Base-by-base conservation (phyloP, 2,888 invertebrate genomes). In the Phaonia tiefii region DNA sequence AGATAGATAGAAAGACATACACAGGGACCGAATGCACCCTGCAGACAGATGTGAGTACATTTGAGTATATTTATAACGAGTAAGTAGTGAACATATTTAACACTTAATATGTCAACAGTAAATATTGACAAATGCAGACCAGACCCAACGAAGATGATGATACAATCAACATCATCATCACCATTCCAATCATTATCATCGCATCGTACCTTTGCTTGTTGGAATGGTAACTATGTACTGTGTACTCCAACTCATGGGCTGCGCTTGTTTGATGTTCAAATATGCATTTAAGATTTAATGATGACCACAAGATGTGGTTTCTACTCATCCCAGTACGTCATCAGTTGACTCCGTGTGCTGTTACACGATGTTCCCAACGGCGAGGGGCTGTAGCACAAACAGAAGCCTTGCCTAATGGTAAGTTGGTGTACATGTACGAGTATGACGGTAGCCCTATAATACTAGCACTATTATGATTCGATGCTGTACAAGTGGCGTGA, bases 101-200 rank as follows among this genome's bases (percentile, higher is more conserved):
- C 87, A 88, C 86, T 88, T 87, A 87, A 88, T 87, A 88, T 87
- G 86, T 86, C 84, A 82, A 85, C 83, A 84, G 84, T 76, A 86
- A 87, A 88, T 86, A 87, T 87, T 87, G 77, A 82, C 42, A 86
- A 83, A 65, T 39, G 20, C 39, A 54, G 39, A 60, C 37, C 17
- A 46, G 13, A 54, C 13, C 22, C 44, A 31, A 25, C 15, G 26
- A 31, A n/a, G 26, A 71, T 7, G 42, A 56, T 37, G 37, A 71
- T 44, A 15, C n/a, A n/a, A n/a, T n/a, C n/a, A n/a, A n/a, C n/a
- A n/a, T n/a, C n/a, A 3, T 31, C 31, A 31, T 8, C 10, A 54
- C 22, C n/a, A 39, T 39, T 1, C 58, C 17, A 49, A 49, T 49
- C 17, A 15, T 49, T 2, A 49, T 15, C 49, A 49, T 49, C 17